Evolutionary conservation across 2,888 invertebrate species (phyloP).

Genomic region (Ormyrus nitidulus): DNA sequence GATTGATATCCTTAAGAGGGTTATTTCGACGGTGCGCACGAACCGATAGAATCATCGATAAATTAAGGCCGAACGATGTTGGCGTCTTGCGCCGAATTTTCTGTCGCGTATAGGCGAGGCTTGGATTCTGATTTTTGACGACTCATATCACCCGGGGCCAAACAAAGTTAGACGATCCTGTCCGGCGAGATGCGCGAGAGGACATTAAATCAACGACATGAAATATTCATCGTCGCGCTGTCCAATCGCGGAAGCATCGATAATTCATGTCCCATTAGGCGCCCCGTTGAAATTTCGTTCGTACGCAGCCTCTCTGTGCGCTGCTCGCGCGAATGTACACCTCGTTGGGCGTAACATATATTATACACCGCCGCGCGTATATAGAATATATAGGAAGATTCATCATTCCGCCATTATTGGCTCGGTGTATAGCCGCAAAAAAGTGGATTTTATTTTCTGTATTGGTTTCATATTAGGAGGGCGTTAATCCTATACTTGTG

Average conservation of each 20-base stretch:
- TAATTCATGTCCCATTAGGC: conserved; percentile 49
- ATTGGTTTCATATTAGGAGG: no score
- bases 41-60: no score
- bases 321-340: background rate
- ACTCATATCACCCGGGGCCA: conserved; percentile 24
- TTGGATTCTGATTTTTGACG: conserved; percentile 28
- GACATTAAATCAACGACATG: conserved; percentile 52
- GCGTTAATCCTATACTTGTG: no score
- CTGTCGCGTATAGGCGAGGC: background rate
- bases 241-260: conserved; percentile 40
- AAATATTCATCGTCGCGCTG: conserved; percentile 46
- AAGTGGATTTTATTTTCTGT: no score
- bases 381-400: background rate
- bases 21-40: no score
- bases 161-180: background rate
- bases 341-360: background rate
- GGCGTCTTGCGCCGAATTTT: no score
- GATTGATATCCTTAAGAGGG: no score
- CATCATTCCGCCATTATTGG: no score
- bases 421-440: no score
- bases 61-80: no score
- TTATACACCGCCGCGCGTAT: background rate
- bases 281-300: conserved; percentile 38
- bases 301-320: background rate
- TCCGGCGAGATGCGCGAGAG: conserved; percentile 5